These are phyloP conservation scores for Drosophila littoralis DNA, from an alignment of 1,140 invertebrate genomes.

Conservation along the genomic window DNA sequence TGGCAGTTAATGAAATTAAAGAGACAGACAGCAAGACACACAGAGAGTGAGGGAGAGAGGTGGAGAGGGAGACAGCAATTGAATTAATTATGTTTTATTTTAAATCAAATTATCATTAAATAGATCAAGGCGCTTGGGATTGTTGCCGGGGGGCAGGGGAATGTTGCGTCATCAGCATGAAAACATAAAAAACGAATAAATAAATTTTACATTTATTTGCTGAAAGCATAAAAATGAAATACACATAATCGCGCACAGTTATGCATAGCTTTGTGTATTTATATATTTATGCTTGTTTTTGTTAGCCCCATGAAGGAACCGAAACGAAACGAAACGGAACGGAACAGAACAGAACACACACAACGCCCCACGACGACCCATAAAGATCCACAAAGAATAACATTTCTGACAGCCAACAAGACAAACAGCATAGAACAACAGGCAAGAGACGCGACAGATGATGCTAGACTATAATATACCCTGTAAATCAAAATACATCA, in stretches of 20 bases:
- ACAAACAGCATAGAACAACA: constrained; percentile 34
- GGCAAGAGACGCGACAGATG: background rate
- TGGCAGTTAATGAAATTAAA: constrained; percentile 41
- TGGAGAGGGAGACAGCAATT: background rate
- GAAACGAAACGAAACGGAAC: constrained; percentile 13
- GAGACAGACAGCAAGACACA: background rate
- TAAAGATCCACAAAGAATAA: constrained; percentile 46
- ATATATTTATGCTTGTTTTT: constrained; percentile 11
- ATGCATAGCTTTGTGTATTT: background rate
- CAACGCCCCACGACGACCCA: constrained; percentile 32
- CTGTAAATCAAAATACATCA: no score
- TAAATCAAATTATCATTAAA: constrained; percentile 40
- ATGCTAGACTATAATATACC: constrained; percentile 8
- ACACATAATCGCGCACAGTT: constrained; percentile 1
- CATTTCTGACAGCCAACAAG: constrained; percentile 49
- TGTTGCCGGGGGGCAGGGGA: background rate
- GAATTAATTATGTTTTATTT: constrained; percentile 39
- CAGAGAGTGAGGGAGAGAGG: background rate
- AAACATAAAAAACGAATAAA: background rate
- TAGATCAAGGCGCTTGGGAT: constrained; percentile 15
- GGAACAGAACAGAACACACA: constrained; percentile 29
- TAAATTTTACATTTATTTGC: constrained; percentile 23
- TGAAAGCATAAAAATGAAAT: constrained; percentile 36
- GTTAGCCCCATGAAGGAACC: constrained; percentile 7
- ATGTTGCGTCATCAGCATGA: constrained; percentile 35